Evolutionary conservation across 2,113 vertebrate species (phyloP).

Genomic region (Oncorhynchus clarkii): DNA sequence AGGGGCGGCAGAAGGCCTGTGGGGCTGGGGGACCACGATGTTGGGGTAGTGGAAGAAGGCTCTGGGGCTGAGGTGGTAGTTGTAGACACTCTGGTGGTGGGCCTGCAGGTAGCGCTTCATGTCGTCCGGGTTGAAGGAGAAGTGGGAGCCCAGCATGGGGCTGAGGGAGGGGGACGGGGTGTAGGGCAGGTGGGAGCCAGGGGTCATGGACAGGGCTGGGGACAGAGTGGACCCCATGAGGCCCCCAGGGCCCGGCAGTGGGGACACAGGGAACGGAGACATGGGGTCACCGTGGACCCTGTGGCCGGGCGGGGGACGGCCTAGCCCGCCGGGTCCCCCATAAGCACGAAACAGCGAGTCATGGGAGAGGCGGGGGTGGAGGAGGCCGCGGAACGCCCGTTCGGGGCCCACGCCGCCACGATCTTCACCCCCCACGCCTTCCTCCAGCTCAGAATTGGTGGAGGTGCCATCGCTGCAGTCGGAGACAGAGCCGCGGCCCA

Average conservation of each 20-base stretch:
- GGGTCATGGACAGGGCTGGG: slow-evolving; percentile 86
- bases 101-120: slow-evolving; percentile 95
- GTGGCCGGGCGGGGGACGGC: slow-evolving; percentile 67
- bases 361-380: slow-evolving; percentile 79
- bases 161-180: slow-evolving; percentile 87
- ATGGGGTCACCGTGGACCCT: slow-evolving; percentile 82
- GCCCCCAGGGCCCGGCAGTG: slow-evolving; percentile 78
- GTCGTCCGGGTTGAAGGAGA: slow-evolving; percentile 92
- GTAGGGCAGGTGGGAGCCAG: slow-evolving; percentile 83
- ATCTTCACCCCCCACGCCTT: slow-evolving; percentile 74
- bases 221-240: slow-evolving; percentile 81
- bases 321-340: slow-evolving; percentile 63
- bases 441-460: slow-evolving; percentile 85
- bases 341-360: slow-evolving; percentile 84
- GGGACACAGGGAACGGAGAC: slow-evolving; percentile 86
- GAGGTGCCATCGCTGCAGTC: slow-evolving; percentile 92
- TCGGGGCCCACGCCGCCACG: slow-evolving; percentile 59
- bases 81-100: slow-evolving; percentile 90
- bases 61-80: slow-evolving; percentile 92
- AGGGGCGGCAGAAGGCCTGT: slow-evolving; percentile 68
- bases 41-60: slow-evolving; percentile 91
- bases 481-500: slow-evolving; percentile 84
- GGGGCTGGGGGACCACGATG: slow-evolving; percentile 87
- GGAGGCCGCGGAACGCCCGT: slow-evolving; percentile 76
- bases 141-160: slow-evolving; percentile 86